These are phyloP conservation scores for Schizaphis graminum DNA, from an alignment of 2,888 invertebrate genomes.

Conservation along the genomic window DNA sequence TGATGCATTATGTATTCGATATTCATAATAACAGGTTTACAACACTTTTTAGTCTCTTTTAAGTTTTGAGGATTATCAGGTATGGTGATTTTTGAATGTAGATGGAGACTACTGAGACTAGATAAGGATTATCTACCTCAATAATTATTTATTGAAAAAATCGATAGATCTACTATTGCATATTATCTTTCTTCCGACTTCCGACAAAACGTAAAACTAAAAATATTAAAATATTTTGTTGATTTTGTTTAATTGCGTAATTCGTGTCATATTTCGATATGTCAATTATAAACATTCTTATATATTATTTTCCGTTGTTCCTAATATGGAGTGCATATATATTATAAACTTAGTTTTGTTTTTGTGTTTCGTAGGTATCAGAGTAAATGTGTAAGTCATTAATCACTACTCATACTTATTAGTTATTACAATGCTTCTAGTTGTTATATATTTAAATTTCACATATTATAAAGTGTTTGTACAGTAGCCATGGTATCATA, in stretches of 20 bases:
- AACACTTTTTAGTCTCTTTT: too few relatives aligned
- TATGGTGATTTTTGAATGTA: too few relatives aligned
- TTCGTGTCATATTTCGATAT: not conserved
- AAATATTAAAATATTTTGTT: not conserved
- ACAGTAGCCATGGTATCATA: not conserved
- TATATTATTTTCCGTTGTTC: not conserved
- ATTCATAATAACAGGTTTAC: too few relatives aligned
- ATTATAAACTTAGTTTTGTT: not conserved
- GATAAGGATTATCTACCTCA: too few relatives aligned
- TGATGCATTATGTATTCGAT: too few relatives aligned
- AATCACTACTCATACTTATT: too few relatives aligned
- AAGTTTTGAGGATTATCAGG: too few relatives aligned
- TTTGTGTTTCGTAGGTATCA: not conserved
- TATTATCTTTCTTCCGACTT: too few relatives aligned
- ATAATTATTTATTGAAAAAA: too few relatives aligned
- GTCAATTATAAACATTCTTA: not conserved
- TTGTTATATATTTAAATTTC: not conserved
- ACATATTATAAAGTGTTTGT: not conserved
- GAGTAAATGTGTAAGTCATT: not conserved
- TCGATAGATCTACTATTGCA: too few relatives aligned
- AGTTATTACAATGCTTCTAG: not conserved
- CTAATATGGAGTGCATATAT: not conserved
- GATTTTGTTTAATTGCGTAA: not conserved
- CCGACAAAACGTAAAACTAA: not conserved
- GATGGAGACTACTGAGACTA: too few relatives aligned